phyloP scores from a whole-genome alignment of 2,797 vertebrate species.

The Oreochromis grahami region DNA sequence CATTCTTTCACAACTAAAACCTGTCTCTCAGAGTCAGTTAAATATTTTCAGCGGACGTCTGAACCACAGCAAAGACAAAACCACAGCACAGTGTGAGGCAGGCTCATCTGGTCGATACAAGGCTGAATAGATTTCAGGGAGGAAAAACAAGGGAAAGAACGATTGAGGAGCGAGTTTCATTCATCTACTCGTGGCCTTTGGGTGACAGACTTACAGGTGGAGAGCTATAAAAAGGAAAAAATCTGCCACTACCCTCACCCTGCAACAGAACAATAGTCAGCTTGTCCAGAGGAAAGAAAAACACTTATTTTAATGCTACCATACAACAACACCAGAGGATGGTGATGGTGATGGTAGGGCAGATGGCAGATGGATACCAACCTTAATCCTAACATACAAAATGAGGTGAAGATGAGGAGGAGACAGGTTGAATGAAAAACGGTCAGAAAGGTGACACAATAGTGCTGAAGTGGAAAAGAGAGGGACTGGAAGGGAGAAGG shows the following conservation, averaged over 20 bases:
- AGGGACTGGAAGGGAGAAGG: background rate
- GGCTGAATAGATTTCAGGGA: background rate
- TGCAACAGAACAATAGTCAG: background rate
- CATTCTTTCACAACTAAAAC: background rate
- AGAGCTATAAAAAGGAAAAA: background rate
- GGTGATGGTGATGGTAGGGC: background rate
- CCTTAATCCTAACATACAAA: background rate
- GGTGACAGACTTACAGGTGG: background rate
- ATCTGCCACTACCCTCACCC: background rate
- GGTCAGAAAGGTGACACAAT: background rate
- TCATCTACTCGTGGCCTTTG: background rate
- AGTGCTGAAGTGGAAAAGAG: background rate
- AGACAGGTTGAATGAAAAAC: background rate
- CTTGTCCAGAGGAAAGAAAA: background rate
- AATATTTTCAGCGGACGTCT: background rate
- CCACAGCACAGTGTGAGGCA: background rate
- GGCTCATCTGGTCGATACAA: background rate
- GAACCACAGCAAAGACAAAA: background rate
- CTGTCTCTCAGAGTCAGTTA: rapidly evolving
- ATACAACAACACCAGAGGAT: background rate
- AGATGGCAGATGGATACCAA: background rate
- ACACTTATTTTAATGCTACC: background rate
- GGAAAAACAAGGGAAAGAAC: background rate
- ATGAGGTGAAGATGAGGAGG: background rate
- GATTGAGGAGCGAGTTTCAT: background rate